Conservation (phyloP, 2,113 vertebrate species). For the Columba janthina region DNA sequence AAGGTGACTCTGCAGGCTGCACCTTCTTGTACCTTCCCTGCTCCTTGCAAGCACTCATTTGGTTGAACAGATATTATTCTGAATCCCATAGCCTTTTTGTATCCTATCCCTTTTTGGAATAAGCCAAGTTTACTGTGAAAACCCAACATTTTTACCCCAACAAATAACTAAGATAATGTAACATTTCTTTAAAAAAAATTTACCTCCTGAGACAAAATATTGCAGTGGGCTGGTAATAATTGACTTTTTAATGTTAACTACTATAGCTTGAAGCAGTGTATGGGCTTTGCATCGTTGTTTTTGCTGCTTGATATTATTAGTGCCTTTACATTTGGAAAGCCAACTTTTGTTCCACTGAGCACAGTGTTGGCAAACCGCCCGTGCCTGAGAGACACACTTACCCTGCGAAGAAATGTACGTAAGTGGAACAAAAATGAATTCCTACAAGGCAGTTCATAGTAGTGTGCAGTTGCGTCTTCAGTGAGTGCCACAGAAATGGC, state of each 20-base stretch:
- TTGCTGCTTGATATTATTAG: conserved; percentile 10
- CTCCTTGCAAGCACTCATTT: not conserved
- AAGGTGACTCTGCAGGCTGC: not conserved
- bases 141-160: not conserved
- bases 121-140: not conserved
- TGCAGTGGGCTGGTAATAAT: not conserved
- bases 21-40: not conserved
- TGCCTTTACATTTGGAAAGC: conserved; percentile 7
- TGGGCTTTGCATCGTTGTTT: conserved; percentile 1
- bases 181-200: not conserved
- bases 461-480: not conserved
- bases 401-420: conserved; percentile 1
- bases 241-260: not conserved
- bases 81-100: not conserved
- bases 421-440: not conserved
- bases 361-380: not conserved
- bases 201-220: not conserved
- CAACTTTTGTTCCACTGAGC: conserved; percentile 19
- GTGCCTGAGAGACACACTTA: not conserved
- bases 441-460: rapidly evolving
- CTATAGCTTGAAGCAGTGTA: not conserved
- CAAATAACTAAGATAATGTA: not conserved
- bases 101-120: not conserved
- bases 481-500: not conserved
- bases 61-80: not conserved